Evolutionary conservation across 2,888 invertebrate species (phyloP), one percentile per base, ranked within the genome.

Genomic region (Chymomyza amoena): DNA sequence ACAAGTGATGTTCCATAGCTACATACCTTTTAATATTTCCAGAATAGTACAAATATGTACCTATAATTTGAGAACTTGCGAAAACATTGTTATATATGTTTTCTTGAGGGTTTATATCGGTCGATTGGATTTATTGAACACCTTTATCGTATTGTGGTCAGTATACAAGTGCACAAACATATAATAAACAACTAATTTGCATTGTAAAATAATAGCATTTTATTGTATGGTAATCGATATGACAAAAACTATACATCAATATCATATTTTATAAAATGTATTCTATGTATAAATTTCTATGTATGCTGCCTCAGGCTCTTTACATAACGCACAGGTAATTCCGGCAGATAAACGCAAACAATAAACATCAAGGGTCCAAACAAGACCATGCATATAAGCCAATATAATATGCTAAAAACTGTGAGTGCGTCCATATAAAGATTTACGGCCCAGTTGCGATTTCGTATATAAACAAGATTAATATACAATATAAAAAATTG

Each of bases 351-450:
- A 71, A 95, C 92, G 79, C 89, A 89, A 73, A 90, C 76, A 76
- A 95, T 93, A 89, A 95, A 93, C 83, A 95, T 93, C 82, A 95
- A 92, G 52, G 95, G 95, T 79, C 95, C 95, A 84, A 95, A 94
- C 69, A 95, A 90, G 70, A 95, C 91, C 83, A 95, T 93, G 67
- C 94, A 92, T 68, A 93, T 93, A 71, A 94, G 92, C 93, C 95
- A 95, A 76, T 93, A 93, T 88, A 94, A 92, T 64, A 89, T 73
- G 65, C 84, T 84, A 16, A 90, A 70, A 18, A 84, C 68, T 61
- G 78, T 76, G 64, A 89, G 65, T 66, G 81, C 74, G 75, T 90
- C 90, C 90, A 90, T 90, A 70, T 16, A 28, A 15, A 36, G 54
- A 67, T 61, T 50, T 28, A 54, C 50, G 62, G 51, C 9, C 5